These are phyloP conservation scores for Nemotelus nigrinus DNA, from an alignment of 2,888 invertebrate genomes.

Conservation along the genomic window DNA sequence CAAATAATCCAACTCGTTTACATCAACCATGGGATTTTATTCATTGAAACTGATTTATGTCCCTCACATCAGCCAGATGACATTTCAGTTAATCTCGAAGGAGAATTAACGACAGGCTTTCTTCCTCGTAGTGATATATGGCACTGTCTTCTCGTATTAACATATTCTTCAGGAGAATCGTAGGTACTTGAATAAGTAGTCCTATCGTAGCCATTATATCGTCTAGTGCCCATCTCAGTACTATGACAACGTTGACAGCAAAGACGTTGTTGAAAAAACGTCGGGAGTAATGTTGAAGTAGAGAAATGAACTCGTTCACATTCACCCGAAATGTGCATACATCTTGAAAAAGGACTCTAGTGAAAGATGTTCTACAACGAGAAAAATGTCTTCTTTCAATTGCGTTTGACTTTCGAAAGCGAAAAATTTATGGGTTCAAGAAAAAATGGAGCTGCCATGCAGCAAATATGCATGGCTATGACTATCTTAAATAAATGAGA, in stretches of 20 bases:
- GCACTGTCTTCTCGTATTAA: slow-evolving; percentile 47
- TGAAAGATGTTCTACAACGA: slow-evolving; percentile 10
- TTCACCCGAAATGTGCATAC: neutral
- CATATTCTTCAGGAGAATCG: slow-evolving; percentile 44
- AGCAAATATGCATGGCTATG: too few relatives aligned
- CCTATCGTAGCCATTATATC: slow-evolving; percentile 30
- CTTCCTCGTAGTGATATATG: slow-evolving; percentile 45
- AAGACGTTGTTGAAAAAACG: neutral
- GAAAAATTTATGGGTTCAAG: neutral
- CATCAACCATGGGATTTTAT: slow-evolving; percentile 43
- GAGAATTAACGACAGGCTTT: slow-evolving; percentile 48
- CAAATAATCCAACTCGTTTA: slow-evolving; percentile 44
- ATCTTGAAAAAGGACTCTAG: neutral
- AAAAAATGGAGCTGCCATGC: neutral
- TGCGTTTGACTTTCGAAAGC: neutral
- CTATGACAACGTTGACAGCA: neutral
- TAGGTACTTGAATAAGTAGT: slow-evolving; percentile 35
- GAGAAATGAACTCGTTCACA: slow-evolving; percentile 13
- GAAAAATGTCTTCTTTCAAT: slow-evolving; percentile 33
- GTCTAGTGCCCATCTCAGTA: slow-evolving; percentile 11
- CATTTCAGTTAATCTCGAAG: slow-evolving; percentile 47
- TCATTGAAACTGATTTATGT: slow-evolving; percentile 44
- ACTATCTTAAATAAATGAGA: too few relatives aligned
- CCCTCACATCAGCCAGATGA: slow-evolving; percentile 43
- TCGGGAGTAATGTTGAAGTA: neutral